Evolutionary conservation across 1,140 invertebrate species (phyloP), one percentile per base, ranked within the genome.

Genomic region (Brachionus calyciflorus): DNA sequence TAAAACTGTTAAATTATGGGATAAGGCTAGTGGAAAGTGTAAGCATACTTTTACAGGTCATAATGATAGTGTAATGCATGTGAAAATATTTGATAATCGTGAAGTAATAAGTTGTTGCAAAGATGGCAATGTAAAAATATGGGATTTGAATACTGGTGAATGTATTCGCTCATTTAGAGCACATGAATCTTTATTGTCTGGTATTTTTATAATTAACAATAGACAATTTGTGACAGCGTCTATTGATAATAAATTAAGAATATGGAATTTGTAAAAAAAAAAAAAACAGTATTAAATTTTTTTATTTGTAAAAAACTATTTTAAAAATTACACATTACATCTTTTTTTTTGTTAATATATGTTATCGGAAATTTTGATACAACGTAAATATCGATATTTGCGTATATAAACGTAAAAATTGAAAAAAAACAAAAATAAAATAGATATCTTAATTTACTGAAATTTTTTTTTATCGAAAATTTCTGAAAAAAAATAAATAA

Each of bases 101-200:
- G 55, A 60, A 17, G 6, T 60, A 17, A 3, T 60, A 33, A 60
- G 26, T 30, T 12, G 26, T 17, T 60, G 26, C 7, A 60, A 60
- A 60, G 55, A 60, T 60, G 55, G 55, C n/a, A 33, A 30, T 9
- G n/a, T 60, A 14, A 60, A 60, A 60, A 60, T 60, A 6, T 60
- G 55, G 55, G 55, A 60, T 33, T 1, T 33, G 0, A 60, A 60
- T 5, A 60, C 55, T 30, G 28, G 26, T 26, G 10, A 33, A n/a
- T 60, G 55, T 33, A 26, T 60, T 33, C 26, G 30, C 12, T 28
- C 51, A 26, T 21, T 55, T 10, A 55, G 30, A 14, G 24, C 51
- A 24, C 30, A 28, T 55, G 30, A 55, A 14, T 21, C 26, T 55
- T 30, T 55, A 28, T 28, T 55, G 3, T 28, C 51, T 12, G 26